Evolutionary conservation across 2,113 vertebrate genomes (phyloP).

Genomic region (Oryzias celebensis): DNA sequence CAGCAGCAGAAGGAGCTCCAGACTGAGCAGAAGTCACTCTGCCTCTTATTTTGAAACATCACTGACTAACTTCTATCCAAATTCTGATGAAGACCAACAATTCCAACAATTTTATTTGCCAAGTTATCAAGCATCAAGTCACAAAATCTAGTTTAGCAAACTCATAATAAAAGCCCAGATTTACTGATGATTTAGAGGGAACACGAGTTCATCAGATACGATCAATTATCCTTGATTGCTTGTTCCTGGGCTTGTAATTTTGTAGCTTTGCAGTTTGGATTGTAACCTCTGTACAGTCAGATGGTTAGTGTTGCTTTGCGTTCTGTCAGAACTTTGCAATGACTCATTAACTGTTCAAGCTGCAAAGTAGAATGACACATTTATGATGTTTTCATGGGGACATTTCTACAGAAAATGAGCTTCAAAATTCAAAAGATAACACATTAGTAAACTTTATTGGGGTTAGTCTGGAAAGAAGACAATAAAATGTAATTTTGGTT

Average conservation of each 20-base stretch:
- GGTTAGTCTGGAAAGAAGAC: too few species aligned
- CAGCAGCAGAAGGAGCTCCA: fast-evolving
- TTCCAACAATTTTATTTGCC: too few species aligned
- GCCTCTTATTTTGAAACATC: background rate
- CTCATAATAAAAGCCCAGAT: background rate
- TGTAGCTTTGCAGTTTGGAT: conserved; percentile 1
- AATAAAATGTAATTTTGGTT: too few species aligned
- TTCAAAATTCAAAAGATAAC: background rate
- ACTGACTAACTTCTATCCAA: too few species aligned
- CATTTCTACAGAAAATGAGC: conserved; percentile 2
- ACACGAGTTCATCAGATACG: conserved; percentile 5
- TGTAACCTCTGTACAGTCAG: background rate
- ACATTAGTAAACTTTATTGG: background rate
- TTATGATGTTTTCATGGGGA: background rate
- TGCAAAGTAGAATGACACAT: conserved; percentile 2
- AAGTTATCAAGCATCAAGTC: background rate
- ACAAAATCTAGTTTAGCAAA: background rate
- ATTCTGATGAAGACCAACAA: too few species aligned
- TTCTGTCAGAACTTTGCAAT: conserved; percentile 6
- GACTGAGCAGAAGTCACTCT: background rate
- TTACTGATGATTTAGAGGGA: background rate
- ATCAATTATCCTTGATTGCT: conserved; percentile 23
- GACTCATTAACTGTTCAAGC: background rate
- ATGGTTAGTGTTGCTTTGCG: background rate
- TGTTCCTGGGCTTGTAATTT: conserved; percentile 13